Percentiles rank a stretch among this genome's conserved stretches.
phyloP scores from a whole-genome alignment of 2,888 invertebrate genomes.

The Tetrapedia diversipes region DNA sequence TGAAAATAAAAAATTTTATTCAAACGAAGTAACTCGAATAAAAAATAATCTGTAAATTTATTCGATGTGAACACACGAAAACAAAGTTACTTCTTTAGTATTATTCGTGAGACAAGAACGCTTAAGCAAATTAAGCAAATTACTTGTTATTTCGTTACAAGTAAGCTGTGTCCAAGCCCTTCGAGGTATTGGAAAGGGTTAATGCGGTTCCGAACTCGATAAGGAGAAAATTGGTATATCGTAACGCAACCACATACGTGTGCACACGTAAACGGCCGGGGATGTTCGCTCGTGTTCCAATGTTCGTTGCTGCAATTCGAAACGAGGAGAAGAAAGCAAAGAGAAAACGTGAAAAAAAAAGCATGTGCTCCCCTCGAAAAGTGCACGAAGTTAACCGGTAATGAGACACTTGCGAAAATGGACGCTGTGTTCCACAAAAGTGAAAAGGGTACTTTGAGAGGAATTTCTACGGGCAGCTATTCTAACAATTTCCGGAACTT shows the following conservation, averaged over 20 bases:
- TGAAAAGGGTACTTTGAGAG: conserved; percentile 17
- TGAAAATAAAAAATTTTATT: no score
- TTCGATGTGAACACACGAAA: no score
- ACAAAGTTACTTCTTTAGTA: no score
- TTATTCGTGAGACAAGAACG: no score
- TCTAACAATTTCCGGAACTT: conserved; percentile 28
- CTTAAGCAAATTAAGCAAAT: no score
- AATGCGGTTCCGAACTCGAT: neutral
- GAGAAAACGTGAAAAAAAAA: neutral
- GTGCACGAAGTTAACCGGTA: conserved; percentile 32
- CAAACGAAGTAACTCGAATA: no score
- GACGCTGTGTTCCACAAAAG: conserved; percentile 11
- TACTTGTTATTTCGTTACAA: no score
- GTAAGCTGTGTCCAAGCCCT: no score
- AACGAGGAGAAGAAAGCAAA: neutral
- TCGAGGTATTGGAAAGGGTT: no score
- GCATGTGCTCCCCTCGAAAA: conserved; percentile 1
- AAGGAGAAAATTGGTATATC: conserved; percentile 6
- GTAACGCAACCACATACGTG: neutral
- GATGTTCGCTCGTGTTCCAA: neutral
- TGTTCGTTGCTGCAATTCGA: conserved; percentile 6
- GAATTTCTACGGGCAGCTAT: conserved; percentile 6
- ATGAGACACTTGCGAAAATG: conserved; percentile 31
- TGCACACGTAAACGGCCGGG: no score
- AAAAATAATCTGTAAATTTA: no score